Percentiles rank a stretch among this genome's conserved stretches.
phyloP scores from a whole-genome alignment of 1,140 invertebrate species.

The Zaprionus ornatus region DNA sequence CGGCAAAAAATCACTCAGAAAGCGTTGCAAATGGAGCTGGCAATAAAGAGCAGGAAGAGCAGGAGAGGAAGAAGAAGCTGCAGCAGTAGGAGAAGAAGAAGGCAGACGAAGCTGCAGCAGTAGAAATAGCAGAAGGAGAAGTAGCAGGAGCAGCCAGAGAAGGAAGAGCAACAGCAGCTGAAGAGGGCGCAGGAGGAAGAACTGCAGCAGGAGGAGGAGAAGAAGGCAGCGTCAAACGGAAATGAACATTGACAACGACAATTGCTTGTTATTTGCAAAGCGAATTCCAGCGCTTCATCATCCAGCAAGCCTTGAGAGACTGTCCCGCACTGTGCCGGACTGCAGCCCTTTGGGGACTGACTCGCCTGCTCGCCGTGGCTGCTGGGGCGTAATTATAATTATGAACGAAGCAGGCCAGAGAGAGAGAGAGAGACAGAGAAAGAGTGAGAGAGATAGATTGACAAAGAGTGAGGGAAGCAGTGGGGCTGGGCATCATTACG shows the following conservation, averaged over 20 bases:
- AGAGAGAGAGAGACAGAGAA: background rate
- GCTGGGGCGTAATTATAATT: conserved; percentile 74
- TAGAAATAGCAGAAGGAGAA: background rate
- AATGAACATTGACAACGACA: conserved; percentile 82
- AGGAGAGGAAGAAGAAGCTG: background rate
- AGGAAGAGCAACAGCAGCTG: background rate
- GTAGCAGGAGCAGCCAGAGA: background rate
- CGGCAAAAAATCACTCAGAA: conserved; percentile 65
- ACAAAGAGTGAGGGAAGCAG: conserved; percentile 42
- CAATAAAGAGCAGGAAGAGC: conserved; percentile 15
- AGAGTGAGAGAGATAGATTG: conserved; percentile 19
- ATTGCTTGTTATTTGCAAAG: conserved; percentile 82
- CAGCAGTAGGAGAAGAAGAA: background rate
- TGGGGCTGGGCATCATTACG: conserved; percentile 62
- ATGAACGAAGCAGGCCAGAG: conserved; percentile 60
- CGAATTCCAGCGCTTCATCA: conserved; percentile 74
- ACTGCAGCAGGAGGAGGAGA: background rate
- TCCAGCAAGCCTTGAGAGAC: conserved; percentile 32
- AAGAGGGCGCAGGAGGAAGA: background rate
- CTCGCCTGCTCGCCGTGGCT: conserved; percentile 17
- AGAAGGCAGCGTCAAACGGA: conserved; percentile 54
- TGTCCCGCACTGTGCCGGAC: background rate
- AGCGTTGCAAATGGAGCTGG: conserved; percentile 35
- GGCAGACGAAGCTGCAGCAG: background rate
- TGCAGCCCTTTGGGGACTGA: conserved; percentile 40